phyloP scores from a whole-genome alignment of 2,797 vertebrate species.

The Spinibarbus caldwelli region DNA sequence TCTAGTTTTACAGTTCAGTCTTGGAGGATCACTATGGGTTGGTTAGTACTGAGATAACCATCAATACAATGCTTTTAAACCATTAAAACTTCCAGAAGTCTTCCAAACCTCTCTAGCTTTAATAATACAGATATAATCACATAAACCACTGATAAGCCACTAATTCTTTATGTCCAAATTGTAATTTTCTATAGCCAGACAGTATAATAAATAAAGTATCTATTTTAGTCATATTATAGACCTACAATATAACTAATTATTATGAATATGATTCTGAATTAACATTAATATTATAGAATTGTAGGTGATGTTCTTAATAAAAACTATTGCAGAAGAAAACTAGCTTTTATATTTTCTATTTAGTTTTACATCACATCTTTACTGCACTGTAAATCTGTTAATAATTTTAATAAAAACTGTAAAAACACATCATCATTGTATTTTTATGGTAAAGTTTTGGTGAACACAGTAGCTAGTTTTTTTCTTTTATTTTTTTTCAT shows the following conservation, averaged over 20 bases:
- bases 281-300: neutral
- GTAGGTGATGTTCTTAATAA: neutral
- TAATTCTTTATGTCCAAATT: neutral
- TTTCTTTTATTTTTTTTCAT: no score
- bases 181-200: neutral
- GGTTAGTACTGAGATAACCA: neutral
- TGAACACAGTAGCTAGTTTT: neutral
- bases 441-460: neutral
- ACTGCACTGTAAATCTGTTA: no score
- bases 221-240: neutral
- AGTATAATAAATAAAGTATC: neutral
- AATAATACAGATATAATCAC: neutral
- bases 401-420: neutral
- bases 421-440: neutral
- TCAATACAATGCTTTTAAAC: no score
- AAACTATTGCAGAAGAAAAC: neutral
- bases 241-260: neutral
- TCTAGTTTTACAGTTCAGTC: neutral
- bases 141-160: neutral
- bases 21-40: neutral
- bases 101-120: neutral
- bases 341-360: neutral
- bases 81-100: neutral
- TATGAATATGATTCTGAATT: neutral
- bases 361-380: no score